Evolutionary conservation across 2,113 vertebrate species (phyloP), one percentile per base, ranked within the genome.

Genomic region (Coturnix japonica): DNA sequence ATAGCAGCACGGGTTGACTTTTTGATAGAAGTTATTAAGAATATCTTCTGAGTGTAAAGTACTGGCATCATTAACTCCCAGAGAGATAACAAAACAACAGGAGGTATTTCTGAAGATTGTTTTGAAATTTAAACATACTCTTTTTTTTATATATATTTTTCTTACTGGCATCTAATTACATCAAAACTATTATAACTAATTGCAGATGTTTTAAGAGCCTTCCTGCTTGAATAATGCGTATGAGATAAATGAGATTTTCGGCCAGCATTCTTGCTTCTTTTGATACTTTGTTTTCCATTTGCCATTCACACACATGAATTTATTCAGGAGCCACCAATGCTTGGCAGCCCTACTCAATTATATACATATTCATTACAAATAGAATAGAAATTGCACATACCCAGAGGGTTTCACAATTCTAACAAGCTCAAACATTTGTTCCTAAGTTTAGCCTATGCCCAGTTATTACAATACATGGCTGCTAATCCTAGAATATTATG

Each of bases 361-460:
- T 86, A 82, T 69, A 85, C 54, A 76, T 83, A 82, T 53, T 78
- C 79, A 86, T 94, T 89, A 87, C 64, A 59, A 95, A 95, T 64
- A 81, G 64, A 81, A 81, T 75, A 94, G 69, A 89, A 95, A 93
- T 81, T 92, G 69, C 75, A 90, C 31, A 77, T 77, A 90, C 33
- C 73, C n/a, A n/a, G 46, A 91, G 59, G 86, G 43, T 79, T 96
- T 82, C 86, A 78, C 93, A 95, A 93, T 93, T 94, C 66, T 95
- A 84, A 77, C 74, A 89, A 65, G 43, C 92, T 78, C 65, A 90
- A 71, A 96, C 59, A 95, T 59, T 87, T 7, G 15, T 56, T 89
- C 65, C 83, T 82, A 60, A 87, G 86, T 18, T 92, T 92, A 91
- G 69, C 90, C 61, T 64, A 71, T 54, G 84, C 7, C 7, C 74